These are phyloP conservation scores for Monodelphis domestica DNA, from an alignment of 2,797 vertebrate genomes.

Conservation along the genomic window DNA sequence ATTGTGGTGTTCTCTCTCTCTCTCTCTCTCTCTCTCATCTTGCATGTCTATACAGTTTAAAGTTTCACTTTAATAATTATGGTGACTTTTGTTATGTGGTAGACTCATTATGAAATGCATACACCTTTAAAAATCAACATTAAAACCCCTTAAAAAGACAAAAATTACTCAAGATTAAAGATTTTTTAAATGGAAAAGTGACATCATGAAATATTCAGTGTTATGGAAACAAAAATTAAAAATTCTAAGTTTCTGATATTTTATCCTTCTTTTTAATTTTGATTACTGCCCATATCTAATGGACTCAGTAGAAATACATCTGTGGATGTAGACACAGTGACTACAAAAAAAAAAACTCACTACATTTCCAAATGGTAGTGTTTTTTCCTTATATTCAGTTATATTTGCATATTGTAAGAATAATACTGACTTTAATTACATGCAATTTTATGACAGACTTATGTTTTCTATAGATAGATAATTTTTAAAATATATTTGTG, in stretches of 20 bases:
- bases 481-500: constrained; percentile 10
- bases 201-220: constrained; percentile 43
- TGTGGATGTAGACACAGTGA: neutral
- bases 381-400: constrained; percentile 22
- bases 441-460: constrained; percentile 29
- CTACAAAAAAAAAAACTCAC: neutral
- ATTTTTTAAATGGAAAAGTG: constrained; percentile 18
- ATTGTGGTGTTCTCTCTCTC: constrained; percentile 40
- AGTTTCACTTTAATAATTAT: constrained; percentile 42
- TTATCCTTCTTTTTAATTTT: constrained; percentile 61
- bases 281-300: constrained; percentile 14
- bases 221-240: constrained; percentile 51
- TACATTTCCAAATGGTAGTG: neutral
- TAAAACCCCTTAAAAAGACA: constrained; percentile 34
- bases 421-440: constrained; percentile 3
- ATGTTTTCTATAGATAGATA: no score
- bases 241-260: neutral
- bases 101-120: neutral
- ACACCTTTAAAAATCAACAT: constrained; percentile 49
- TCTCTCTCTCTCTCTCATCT: constrained; percentile 55
- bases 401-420: constrained; percentile 49
- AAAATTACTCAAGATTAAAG: neutral
- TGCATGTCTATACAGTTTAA: constrained; percentile 56
- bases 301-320: neutral
- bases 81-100: constrained; percentile 45